Evolutionary conservation across 2,113 vertebrate genomes (phyloP).

Genomic region (Gasterosteus aculeatus): DNA sequence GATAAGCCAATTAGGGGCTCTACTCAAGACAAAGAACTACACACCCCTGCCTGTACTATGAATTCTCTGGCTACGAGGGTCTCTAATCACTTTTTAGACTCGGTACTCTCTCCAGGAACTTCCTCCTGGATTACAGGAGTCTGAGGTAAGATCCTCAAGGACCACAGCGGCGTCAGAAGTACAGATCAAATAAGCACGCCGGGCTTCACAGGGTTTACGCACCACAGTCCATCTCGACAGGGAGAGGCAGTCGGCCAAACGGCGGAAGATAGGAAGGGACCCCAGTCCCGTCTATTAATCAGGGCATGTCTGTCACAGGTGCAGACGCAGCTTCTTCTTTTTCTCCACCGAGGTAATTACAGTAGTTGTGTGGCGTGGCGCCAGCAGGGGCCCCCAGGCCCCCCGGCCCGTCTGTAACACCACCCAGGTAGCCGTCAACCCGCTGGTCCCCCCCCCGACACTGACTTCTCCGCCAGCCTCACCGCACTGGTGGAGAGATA

Average conservation of each 20-base stretch:
- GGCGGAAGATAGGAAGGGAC: slow-evolving; percentile 57
- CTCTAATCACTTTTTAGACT: not conserved
- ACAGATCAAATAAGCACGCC: slow-evolving; percentile 63
- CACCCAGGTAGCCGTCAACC: slow-evolving; percentile 81
- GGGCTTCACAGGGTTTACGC: slow-evolving; percentile 60
- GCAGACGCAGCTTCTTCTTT: slow-evolving; percentile 52
- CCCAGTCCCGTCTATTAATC: slow-evolving; percentile 72
- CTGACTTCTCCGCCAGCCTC: slow-evolving; percentile 59
- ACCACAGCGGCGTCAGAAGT: slow-evolving; percentile 38
- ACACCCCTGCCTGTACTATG: slow-evolving; percentile 1
- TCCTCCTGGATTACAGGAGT: slow-evolving; percentile 43
- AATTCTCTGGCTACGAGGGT: not conserved
- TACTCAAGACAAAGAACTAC: not conserved
- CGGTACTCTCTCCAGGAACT: slow-evolving; percentile 17
- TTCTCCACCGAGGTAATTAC: slow-evolving; percentile 75
- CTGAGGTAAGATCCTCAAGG: slow-evolving; percentile 46
- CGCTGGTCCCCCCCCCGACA: slow-evolving; percentile 48
- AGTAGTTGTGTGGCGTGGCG: slow-evolving; percentile 73
- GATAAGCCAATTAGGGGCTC: slow-evolving; percentile 17
- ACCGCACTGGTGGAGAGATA: slow-evolving; percentile 57
- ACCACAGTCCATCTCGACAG: slow-evolving; percentile 54
- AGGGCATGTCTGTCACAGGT: slow-evolving; percentile 73
- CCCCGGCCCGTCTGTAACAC: slow-evolving; percentile 64
- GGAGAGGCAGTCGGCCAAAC: slow-evolving; percentile 53
- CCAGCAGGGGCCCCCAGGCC: slow-evolving; percentile 68